Base-by-base conservation (phyloP, 2,797 vertebrate genomes). In the Helarctos malayanus region DNA sequence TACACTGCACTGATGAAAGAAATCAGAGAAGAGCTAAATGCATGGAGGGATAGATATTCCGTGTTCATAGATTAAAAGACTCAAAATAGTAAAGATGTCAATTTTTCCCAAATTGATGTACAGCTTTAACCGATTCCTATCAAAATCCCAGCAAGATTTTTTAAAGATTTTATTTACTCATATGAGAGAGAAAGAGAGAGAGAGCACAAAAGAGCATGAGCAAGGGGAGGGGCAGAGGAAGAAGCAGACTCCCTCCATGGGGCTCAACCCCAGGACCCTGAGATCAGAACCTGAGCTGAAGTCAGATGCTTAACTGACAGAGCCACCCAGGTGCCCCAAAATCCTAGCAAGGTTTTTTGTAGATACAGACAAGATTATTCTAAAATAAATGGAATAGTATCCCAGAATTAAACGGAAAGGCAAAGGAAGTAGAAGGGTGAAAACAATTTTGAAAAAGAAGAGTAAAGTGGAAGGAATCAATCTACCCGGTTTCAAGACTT, bases 381-480 rank as follows among this genome's bases (percentile, higher is more conserved):
- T 73, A 71, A 71, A 71, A 14, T 10, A 41, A 41, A 71, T 71
- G 68, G 35, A 41, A 41, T 41, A 41, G 41, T 38, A 38, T 38
- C 11, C 35, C 54, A 89, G 92, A 71, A 61, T 38, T 76, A 79
- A 88, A 56, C 65, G 38, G 73, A 81, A 81, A 73, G 32, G 15
- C 32, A 84, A 61, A 54, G 79, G 54, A 90, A 90, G 38, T 47
- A 49, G 35, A 79, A 90, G 45, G 79, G 52, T 15, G 38, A n/a
- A 90, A 93, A 92, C 9, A 23, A 89, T 63, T 88, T 76, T 88
- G 54, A 83, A 45, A 73, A 92, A 92, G 38, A 76, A 89, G 57
- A 49, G 49, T 41, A n/a, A 71, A 83, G 69, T 88, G 14, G n/a
- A 82, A 83, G 25, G 45, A 88, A 68, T 84, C 61, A 79, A 54